Percentiles rank a stretch among this genome's conserved stretches.
Evolutionary conservation across 2,888 invertebrate genomes (phyloP).

Genomic region (Mythimna pallens): DNA sequence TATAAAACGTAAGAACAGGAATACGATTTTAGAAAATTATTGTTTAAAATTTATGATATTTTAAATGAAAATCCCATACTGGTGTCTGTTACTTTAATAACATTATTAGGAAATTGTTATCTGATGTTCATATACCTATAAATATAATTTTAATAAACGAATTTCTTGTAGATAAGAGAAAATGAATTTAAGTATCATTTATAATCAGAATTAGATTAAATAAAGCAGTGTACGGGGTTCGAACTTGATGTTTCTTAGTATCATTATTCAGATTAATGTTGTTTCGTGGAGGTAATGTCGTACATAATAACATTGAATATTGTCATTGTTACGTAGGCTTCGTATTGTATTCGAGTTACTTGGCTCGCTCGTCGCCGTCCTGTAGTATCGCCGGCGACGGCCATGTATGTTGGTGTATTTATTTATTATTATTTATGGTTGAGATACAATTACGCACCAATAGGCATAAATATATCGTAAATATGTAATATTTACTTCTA

Average conservation of each 20-base stretch:
- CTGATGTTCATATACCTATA: slow-evolving; percentile 76
- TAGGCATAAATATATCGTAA: slow-evolving; percentile 82
- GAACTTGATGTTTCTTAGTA: slow-evolving; percentile 84
- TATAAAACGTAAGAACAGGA: slow-evolving; percentile 79
- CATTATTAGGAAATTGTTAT: slow-evolving; percentile 84
- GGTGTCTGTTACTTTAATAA: slow-evolving; percentile 84
- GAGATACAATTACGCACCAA: slow-evolving; percentile 76
- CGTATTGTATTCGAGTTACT: slow-evolving; percentile 73
- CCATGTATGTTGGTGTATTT: slow-evolving; percentile 62
- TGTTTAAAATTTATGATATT: slow-evolving; percentile 73
- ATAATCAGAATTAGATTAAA: slow-evolving; percentile 78
- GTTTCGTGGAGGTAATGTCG: slow-evolving; percentile 79
- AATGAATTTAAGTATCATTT: slow-evolving; percentile 82
- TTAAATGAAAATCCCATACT: slow-evolving; percentile 78
- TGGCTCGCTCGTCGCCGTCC: slow-evolving; percentile 54
- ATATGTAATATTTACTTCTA: slow-evolving; percentile 87
- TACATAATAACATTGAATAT: slow-evolving; percentile 76
- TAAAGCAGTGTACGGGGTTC: slow-evolving; percentile 82
- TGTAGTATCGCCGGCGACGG: slow-evolving; percentile 47
- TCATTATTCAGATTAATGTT: slow-evolving; percentile 82
- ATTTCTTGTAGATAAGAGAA: slow-evolving; percentile 84
- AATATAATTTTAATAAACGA: slow-evolving; percentile 81
- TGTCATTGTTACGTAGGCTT: slow-evolving; percentile 80
- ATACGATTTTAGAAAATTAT: slow-evolving; percentile 76
- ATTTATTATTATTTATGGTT: slow-evolving; percentile 68